Evolutionary conservation across 2,888 invertebrate genomes (phyloP).

Genomic region (Chrysodeixis includens): DNA sequence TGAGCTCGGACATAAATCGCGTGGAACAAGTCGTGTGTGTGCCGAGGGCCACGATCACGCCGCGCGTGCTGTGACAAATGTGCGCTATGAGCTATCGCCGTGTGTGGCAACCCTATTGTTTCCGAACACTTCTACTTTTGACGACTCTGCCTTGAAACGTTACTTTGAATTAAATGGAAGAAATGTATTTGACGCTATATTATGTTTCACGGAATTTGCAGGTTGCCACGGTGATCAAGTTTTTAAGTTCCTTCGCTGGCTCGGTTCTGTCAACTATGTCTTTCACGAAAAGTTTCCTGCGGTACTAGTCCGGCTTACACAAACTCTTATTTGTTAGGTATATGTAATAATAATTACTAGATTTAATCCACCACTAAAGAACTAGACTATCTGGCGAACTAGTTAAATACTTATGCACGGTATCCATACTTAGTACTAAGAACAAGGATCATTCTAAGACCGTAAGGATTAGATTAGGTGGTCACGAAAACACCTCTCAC

Average conservation of each 20-base stretch:
- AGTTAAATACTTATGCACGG: background rate
- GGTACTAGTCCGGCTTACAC: no score
- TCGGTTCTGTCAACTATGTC: no score
- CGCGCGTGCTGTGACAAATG: slow-evolving; percentile 52
- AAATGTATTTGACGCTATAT: no score
- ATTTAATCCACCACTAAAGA: no score
- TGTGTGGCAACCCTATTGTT: slow-evolving; percentile 22
- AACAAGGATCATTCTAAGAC: background rate
- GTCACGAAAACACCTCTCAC: background rate
- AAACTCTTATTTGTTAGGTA: no score
- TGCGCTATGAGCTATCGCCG: slow-evolving; percentile 14
- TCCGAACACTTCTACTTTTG: background rate
- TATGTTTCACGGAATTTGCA: no score
- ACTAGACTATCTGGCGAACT: no score
- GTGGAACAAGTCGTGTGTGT: slow-evolving; percentile 42
- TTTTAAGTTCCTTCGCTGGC: no score
- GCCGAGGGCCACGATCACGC: slow-evolving; percentile 43
- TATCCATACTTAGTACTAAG: background rate
- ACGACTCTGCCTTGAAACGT: background rate
- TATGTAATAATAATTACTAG: no score
- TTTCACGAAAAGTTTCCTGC: no score
- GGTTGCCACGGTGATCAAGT: no score
- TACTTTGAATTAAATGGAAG: background rate
- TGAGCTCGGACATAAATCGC: slow-evolving; percentile 42
- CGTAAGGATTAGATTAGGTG: background rate